Percentiles rank a stretch among this genome's conserved stretches.
Conservation (phyloP, 2,888 invertebrate species). For the Agonopterix subpropinquella region DNA sequence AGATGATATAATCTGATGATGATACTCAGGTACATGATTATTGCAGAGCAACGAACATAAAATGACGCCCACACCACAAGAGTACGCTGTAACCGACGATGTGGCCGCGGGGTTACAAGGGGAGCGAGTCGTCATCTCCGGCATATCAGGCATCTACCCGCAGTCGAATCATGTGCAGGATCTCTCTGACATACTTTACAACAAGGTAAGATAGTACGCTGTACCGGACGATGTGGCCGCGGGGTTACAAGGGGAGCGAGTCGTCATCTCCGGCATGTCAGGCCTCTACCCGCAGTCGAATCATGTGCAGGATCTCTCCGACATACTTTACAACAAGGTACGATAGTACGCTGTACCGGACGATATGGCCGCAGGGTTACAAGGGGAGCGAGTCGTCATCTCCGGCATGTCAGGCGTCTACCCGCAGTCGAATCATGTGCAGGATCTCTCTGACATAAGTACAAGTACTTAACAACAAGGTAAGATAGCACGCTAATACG, state of each 20-base stretch:
- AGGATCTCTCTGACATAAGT: conserved; percentile 17
- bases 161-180: conserved; percentile 16
- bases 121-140: conserved; percentile 22
- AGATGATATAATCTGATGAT: too few relatives aligned
- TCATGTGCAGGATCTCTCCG: too few relatives aligned
- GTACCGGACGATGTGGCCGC: neutral
- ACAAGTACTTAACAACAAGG: conserved; percentile 27
- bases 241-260: conserved; percentile 3
- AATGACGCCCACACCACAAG: conserved; percentile 3
- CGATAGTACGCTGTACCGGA: too few relatives aligned
- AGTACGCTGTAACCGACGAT: neutral
- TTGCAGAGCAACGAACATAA: too few relatives aligned
- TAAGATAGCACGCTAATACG: conserved; percentile 2
- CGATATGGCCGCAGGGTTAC: too few relatives aligned
- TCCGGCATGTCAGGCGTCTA: too few relatives aligned
- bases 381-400: too few relatives aligned
- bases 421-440: conserved; percentile 14
- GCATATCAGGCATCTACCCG: conserved; percentile 25
- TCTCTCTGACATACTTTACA: conserved; percentile 21
- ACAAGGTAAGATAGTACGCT: conserved; percentile 15
- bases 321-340: too few relatives aligned
- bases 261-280: conserved; percentile 27
- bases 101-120: neutral
- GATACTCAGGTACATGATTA: too few relatives aligned
- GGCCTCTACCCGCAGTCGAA: too few relatives aligned